Percentiles rank a stretch among this genome's conserved stretches.
phyloP scores from a whole-genome alignment of 2,797 vertebrate species.

The Hydrocynus forskahlii region DNA sequence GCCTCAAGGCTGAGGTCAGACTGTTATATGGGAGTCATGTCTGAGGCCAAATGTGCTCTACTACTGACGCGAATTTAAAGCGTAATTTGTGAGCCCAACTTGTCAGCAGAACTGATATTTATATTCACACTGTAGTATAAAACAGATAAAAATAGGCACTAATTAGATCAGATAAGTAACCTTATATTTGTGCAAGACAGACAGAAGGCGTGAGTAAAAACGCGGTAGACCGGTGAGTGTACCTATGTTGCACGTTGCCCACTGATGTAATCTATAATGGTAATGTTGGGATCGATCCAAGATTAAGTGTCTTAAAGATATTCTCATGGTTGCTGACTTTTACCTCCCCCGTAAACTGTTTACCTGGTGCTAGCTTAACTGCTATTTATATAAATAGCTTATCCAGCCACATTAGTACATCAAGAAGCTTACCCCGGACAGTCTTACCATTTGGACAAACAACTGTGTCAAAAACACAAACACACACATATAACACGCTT shows the following conservation, averaged over 20 bases:
- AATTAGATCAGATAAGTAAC: too few relatives aligned
- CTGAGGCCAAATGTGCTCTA: conserved; percentile 25
- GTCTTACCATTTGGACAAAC: background rate
- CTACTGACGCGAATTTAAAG: conserved; percentile 13
- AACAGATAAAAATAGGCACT: too few relatives aligned
- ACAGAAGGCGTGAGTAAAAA: too few relatives aligned
- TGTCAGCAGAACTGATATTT: too few relatives aligned
- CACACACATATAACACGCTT: conserved; percentile 5
- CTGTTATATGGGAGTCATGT: conserved; percentile 42
- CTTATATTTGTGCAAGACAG: too few relatives aligned
- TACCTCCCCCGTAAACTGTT: background rate
- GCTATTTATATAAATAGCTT: background rate
- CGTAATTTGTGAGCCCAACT: background rate
- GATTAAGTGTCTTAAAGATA: too few relatives aligned
- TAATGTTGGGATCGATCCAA: background rate
- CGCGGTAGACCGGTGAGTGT: too few relatives aligned
- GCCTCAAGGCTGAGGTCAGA: conserved; percentile 38
- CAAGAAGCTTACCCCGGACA: background rate
- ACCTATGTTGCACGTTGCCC: too few relatives aligned
- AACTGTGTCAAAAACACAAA: conserved; percentile 16
- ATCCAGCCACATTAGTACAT: background rate
- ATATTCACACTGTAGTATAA: background rate
- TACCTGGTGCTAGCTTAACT: background rate
- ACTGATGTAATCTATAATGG: too few relatives aligned
- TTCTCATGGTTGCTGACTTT: background rate